A percentile compares a stretch with the other conserved stretches of the same genome.
These are phyloP conservation scores for Aphelocoma californica DNA, from an alignment of 2,797 vertebrate species.

Conservation along the genomic window DNA sequence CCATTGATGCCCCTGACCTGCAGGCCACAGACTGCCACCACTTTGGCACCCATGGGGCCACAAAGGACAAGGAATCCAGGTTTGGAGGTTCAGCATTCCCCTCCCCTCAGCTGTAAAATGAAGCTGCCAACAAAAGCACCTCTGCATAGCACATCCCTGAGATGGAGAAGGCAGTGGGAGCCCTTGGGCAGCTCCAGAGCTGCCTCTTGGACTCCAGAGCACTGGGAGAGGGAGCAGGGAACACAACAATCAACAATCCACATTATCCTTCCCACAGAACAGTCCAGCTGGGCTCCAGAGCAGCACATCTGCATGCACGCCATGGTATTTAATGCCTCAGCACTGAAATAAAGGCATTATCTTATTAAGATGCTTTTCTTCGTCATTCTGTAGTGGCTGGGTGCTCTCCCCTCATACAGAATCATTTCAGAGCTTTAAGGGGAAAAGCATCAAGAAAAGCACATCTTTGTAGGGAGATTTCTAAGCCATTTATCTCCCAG, in stretches of 20 bases:
- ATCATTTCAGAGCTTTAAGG: not conserved
- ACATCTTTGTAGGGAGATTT: not conserved
- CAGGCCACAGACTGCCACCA: not conserved
- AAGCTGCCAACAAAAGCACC: not conserved
- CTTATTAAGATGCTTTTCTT: not conserved
- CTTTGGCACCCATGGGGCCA: not conserved
- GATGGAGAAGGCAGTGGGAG: not conserved
- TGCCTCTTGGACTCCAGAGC: not conserved
- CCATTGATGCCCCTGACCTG: no score
- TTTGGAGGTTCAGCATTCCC: not conserved
- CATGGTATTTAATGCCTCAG: not conserved
- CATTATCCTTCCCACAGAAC: not conserved
- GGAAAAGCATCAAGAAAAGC: not conserved
- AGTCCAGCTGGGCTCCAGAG: not conserved
- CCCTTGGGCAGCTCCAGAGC: not conserved
- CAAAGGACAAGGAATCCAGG: not conserved
- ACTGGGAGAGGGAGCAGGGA: not conserved
- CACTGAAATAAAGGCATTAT: not conserved
- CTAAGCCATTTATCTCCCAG: not conserved
- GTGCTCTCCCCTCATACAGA: not conserved
- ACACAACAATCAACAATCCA: not conserved
- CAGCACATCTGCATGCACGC: not conserved
- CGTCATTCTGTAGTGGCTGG: rapidly evolving
- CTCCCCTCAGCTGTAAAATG: not conserved
- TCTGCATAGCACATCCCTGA: not conserved